Conservation (phyloP, 2,113 vertebrate genomes). For the Dascyllus trimaculatus region DNA sequence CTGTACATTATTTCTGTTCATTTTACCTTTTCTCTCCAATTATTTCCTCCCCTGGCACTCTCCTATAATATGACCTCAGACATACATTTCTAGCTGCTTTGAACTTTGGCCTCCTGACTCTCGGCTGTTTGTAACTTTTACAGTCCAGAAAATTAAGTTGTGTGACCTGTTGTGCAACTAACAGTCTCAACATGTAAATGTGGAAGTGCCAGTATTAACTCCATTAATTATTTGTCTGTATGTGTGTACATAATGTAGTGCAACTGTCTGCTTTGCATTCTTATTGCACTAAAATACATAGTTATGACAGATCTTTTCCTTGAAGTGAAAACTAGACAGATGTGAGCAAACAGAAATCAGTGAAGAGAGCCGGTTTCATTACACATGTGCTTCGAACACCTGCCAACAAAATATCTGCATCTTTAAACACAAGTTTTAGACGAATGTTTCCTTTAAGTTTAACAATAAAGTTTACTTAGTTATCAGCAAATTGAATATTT, state of each 20-base stretch:
- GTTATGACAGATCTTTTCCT: too few species aligned
- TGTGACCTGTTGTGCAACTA: neutral
- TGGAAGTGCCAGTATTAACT: neutral
- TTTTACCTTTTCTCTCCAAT: conserved; percentile 5
- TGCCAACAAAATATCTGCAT: too few species aligned
- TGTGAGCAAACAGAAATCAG: too few species aligned
- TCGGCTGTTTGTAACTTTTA: neutral
- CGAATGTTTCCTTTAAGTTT: too few species aligned
- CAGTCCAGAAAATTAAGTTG: neutral
- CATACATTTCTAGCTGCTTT: neutral
- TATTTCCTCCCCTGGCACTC: neutral
- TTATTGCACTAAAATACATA: too few species aligned
- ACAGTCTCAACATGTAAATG: neutral
- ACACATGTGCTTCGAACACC: too few species aligned
- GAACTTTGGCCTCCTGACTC: neutral
- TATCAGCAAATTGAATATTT: too few species aligned
- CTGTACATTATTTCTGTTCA: neutral
- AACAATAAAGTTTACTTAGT: too few species aligned
- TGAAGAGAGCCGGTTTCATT: too few species aligned
- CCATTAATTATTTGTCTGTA: neutral
- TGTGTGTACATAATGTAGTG: neutral
- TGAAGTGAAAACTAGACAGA: too few species aligned
- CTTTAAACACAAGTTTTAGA: too few species aligned
- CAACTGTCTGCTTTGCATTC: neutral
- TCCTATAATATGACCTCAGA: neutral